These are phyloP conservation scores for Leuciscus waleckii DNA, from an alignment of 2,797 vertebrate genomes.

Conservation along the genomic window DNA sequence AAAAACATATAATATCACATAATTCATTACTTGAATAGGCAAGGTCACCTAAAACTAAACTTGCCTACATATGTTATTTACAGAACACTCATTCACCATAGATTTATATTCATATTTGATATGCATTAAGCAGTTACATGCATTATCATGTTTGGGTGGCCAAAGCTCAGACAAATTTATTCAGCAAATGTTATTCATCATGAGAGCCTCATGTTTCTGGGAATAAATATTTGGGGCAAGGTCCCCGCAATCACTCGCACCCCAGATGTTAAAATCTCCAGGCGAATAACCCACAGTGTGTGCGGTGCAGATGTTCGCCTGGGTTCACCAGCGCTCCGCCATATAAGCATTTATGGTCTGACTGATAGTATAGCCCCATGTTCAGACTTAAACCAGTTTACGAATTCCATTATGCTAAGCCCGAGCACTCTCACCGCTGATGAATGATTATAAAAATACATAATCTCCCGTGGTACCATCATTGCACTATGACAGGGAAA, in stretches of 20 bases:
- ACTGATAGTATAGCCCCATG: conserved; percentile 81
- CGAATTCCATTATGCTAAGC: conserved; percentile 89
- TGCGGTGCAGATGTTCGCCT: conserved; percentile 72
- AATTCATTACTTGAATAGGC: not conserved
- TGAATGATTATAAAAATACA: conserved; percentile 85
- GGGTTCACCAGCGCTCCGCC: conserved; percentile 76
- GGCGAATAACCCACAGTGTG: conserved; percentile 42
- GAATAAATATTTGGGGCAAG: conserved; percentile 35
- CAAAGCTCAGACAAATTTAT: conserved; percentile 18
- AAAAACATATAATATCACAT: not conserved
- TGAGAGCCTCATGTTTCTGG: conserved; percentile 11
- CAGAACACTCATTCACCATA: not conserved
- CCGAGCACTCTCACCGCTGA: conserved; percentile 82
- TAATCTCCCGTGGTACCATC: conserved; percentile 83
- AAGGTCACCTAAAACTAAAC: not conserved
- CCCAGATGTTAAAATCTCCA: conserved; percentile 56
- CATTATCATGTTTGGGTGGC: not conserved
- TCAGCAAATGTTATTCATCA: conserved; percentile 28
- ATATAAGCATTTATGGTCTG: conserved; percentile 74
- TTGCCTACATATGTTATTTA: not conserved
- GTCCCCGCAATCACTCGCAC: conserved; percentile 25
- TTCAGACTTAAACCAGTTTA: conserved; percentile 88
- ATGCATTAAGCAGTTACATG: conserved; percentile 20
- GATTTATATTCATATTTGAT: conserved; percentile 14
- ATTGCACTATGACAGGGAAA: conserved; percentile 82